These are phyloP conservation scores for Montipora foliosa DNA, from an alignment of 64 coral and sea anemone species.

Conservation along the genomic window DNA sequence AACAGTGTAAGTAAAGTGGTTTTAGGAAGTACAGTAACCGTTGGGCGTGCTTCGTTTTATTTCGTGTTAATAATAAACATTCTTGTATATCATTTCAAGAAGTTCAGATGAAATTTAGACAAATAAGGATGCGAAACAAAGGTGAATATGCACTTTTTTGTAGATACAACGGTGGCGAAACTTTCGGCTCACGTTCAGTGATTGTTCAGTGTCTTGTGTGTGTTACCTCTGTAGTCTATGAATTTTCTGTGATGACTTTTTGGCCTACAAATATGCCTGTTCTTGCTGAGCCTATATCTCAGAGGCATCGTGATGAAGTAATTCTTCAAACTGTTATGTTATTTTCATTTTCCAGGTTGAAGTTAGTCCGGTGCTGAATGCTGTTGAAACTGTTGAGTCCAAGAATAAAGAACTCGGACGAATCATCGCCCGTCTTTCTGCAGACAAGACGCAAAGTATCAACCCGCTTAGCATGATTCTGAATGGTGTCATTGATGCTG, in stretches of 20 bases:
- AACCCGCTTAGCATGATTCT: constrained; percentile 97
- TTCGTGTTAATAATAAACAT: too few relatives aligned
- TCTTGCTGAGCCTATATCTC: too few relatives aligned
- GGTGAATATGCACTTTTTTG: too few relatives aligned
- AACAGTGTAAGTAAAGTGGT: constrained; percentile 74
- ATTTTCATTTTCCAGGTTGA: constrained; percentile 73
- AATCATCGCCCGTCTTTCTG: constrained; percentile 65
- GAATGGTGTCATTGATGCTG: constrained; percentile 96
- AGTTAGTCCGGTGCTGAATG: constrained; percentile 87
- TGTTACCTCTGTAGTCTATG: too few relatives aligned
- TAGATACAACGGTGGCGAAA: too few relatives aligned
- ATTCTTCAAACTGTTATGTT: not conserved
- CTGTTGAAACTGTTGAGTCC: constrained; percentile 89
- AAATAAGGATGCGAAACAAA: too few relatives aligned
- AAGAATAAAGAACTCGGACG: constrained; percentile 92
- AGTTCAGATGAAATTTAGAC: too few relatives aligned
- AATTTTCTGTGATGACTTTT: too few relatives aligned
- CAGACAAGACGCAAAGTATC: constrained; percentile 61
- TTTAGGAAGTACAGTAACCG: not conserved
- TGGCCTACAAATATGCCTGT: too few relatives aligned
- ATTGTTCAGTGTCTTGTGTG: not conserved
- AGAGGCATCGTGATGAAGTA: too few relatives aligned
- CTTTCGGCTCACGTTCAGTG: not conserved
- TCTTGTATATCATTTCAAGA: too few relatives aligned
- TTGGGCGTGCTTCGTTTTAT: too few relatives aligned